Base-by-base conservation (phyloP, 2,113 vertebrate species). In the Cervus canadensis region DNA sequence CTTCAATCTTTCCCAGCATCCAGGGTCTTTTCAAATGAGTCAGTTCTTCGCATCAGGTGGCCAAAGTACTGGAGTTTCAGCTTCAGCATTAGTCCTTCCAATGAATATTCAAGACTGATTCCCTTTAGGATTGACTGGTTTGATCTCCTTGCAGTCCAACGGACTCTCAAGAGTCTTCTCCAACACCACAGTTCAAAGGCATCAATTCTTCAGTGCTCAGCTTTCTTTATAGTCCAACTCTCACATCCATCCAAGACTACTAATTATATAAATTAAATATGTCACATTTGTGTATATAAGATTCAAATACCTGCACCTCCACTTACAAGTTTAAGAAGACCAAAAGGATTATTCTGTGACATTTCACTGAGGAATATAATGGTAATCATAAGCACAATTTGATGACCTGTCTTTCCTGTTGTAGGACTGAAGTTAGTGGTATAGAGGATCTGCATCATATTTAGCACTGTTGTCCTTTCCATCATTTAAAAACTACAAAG, bases 41-140 rank as follows among this genome's bases (percentile, higher is more conserved):
- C n/a, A 71, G 67, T 23, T 71, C n/a, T 23, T 71, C 2, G 0
- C 5, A 71, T 71, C 1, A 40, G 19, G n/a, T 23, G n/a, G 19
- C n/a, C 67, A 71, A 40, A 40, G 9, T 71, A 40, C 67, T 71
- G 10, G n/a, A 71, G 19, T 71, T 71, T 40, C 67, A 71, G n/a
- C 19, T 40, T 71, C 67, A 40, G 19, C 67, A 23, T 71, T 12
- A 23, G 67, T 40, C n/a, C n/a, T 71, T 71, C 21, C n/a, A 71
- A 12, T 40, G 19, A 40, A 40, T 71, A 40, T 71, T 71, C 67
- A 71, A 5, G n/a, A 23, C 67, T 23, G 19, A 71, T 71, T 71
- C 40, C n/a, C 19, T 71, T 71, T 23, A 71, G 67, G 19, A 40
- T 13, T 71, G n/a, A 71, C 67, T 71, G 19, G 5, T 71, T 71